A percentile compares a stretch with the other conserved stretches of the same genome.
Evolutionary conservation across 1,140 invertebrate genomes (phyloP).

Genomic region (Hyles euphorbiae): DNA sequence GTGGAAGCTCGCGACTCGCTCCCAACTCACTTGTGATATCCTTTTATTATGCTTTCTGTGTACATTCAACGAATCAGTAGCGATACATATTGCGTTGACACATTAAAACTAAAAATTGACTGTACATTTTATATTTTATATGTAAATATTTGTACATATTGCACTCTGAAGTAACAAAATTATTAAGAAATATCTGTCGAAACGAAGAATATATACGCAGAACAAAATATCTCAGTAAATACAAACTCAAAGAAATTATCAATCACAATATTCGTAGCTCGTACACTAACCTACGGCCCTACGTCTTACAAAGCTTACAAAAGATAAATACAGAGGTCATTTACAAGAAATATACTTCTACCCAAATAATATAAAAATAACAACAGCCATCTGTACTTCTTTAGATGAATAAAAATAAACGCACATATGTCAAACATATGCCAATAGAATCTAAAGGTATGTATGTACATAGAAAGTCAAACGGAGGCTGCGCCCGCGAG

Average conservation of each 20-base stretch:
- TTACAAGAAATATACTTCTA: conserved; percentile 75
- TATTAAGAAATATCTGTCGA: conserved; percentile 65
- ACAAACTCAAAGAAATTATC: conserved; percentile 59
- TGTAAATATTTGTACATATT: conserved; percentile 76
- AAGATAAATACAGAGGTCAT: conserved; percentile 74
- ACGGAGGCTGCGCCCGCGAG: conserved; percentile 25
- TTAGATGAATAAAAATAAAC: conserved; percentile 75
- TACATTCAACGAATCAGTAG: conserved; percentile 66
- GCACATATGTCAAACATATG: conserved; percentile 73
- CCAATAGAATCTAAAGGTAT: conserved; percentile 71
- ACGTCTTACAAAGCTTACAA: conserved; percentile 72
- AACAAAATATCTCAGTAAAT: conserved; percentile 62
- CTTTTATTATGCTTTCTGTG: conserved; percentile 66
- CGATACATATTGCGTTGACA: conserved; percentile 68
- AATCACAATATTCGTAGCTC: conserved; percentile 72
- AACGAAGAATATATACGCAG: conserved; percentile 66
- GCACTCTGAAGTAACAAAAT: conserved; percentile 75
- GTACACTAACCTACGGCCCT: conserved; percentile 67
- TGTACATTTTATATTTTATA: conserved; percentile 72
- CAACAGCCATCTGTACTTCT: conserved; percentile 74
- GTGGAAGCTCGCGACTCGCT: conserved; percentile 11
- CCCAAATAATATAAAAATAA: conserved; percentile 76
- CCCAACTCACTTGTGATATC: conserved; percentile 58
- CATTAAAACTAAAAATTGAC: conserved; percentile 73
- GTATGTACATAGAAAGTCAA: conserved; percentile 60